A percentile compares a stretch with the other conserved stretches of the same genome.
phyloP scores from a whole-genome alignment of 2,797 vertebrate genomes.

The Melanotaenia parkinsoni region DNA sequence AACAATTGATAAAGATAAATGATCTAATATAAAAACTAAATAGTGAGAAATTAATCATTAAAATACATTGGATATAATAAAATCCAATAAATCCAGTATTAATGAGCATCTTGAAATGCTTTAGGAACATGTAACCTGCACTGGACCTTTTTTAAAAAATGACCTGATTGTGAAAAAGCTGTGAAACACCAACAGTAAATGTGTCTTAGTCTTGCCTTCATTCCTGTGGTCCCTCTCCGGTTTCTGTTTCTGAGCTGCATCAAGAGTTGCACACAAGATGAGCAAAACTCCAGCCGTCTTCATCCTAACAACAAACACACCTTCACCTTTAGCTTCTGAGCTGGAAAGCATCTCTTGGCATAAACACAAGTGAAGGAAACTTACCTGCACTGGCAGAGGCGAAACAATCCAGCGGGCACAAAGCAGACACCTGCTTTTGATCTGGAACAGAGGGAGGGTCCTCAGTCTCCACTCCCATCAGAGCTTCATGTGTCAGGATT shows the following conservation, averaged over 20 bases:
- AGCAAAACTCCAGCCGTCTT: slow-evolving; percentile 58
- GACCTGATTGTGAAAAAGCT: too few species aligned
- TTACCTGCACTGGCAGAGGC: neutral
- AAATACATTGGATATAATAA: too few species aligned
- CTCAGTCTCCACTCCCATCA: slow-evolving; percentile 21
- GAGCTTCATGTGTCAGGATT: slow-evolving; percentile 15
- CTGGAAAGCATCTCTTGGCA: accelerated
- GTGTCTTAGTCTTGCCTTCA: slow-evolving; percentile 49
- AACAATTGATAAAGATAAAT: too few species aligned
- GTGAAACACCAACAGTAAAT: neutral
- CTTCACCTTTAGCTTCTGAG: neutral
- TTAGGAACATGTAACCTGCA: too few species aligned
- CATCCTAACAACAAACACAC: slow-evolving; percentile 57
- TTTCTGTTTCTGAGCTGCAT: slow-evolving; percentile 65
- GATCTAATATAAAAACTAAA: too few species aligned
- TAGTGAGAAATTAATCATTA: too few species aligned
- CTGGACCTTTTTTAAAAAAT: too few species aligned
- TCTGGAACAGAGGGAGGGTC: slow-evolving; percentile 32
- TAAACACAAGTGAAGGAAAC: neutral
- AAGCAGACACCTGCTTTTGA: neutral
- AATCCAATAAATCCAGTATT: too few species aligned
- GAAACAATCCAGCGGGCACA: neutral
- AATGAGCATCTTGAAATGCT: too few species aligned
- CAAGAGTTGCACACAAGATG: slow-evolving; percentile 60
- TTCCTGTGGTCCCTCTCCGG: slow-evolving; percentile 69